Conservation (phyloP, 92 coral and sea anemone genomes). For the Epizoanthus ramosus region DNA sequence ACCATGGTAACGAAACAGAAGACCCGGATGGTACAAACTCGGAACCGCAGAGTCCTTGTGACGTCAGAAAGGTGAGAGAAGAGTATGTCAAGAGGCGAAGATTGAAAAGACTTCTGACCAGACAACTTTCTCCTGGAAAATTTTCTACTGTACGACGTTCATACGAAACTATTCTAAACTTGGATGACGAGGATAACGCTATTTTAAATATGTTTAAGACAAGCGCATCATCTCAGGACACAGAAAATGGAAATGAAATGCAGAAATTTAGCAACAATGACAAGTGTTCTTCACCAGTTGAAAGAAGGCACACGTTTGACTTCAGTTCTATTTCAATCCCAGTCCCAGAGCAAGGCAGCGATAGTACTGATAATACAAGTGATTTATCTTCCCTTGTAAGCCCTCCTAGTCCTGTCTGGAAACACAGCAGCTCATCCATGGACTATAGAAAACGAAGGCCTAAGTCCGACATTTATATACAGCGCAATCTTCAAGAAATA, state of each 20-base stretch:
- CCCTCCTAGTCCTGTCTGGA: conserved; percentile 37
- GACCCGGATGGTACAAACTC: conserved; percentile 37
- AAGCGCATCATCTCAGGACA: not conserved
- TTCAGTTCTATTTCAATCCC: conserved; percentile 17
- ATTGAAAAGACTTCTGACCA: conserved; percentile 52
- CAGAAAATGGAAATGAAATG: not conserved
- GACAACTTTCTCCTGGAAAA: conserved; percentile 67
- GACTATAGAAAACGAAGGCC: not conserved
- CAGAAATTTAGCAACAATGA: not conserved
- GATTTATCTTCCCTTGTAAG: not conserved
- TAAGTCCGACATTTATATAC: conserved; percentile 6
- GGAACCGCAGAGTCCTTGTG: conserved; percentile 21
- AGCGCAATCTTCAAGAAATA: conserved; percentile 14
- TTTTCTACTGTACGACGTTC: conserved; percentile 83
- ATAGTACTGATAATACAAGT: not conserved
- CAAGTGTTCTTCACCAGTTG: not conserved
- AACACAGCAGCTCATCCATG: not conserved
- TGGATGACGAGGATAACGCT: conserved; percentile 53
- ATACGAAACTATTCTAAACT: conserved; percentile 53
- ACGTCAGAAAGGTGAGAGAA: conserved; percentile 40
- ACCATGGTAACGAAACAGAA: conserved; percentile 23
- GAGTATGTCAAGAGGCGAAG: conserved; percentile 47
- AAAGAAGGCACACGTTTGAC: conserved; percentile 36
- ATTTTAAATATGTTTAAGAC: conserved; percentile 21
- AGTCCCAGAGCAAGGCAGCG: not conserved